Base-by-base conservation (phyloP, 2,113 vertebrate genomes). In the Chaenocephalus aceratus region DNA sequence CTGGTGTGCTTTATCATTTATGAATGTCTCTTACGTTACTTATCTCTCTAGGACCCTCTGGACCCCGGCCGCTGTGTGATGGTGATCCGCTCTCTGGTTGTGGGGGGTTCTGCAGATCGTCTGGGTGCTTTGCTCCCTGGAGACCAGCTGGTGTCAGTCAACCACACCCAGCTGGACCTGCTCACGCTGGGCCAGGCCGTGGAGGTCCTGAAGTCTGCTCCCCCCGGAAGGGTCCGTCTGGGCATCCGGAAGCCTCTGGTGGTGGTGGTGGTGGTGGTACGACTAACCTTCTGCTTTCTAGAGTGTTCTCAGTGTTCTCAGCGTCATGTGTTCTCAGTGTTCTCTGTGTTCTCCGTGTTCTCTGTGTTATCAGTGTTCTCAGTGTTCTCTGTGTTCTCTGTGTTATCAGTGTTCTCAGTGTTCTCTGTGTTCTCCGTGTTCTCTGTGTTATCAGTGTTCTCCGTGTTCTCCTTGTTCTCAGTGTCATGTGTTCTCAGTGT, bases 71-170 rank as follows among this genome's bases (percentile, higher is more conserved):
- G 95, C 48, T 97, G 96, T 36, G 97, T 98, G 90, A 97, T 98
- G 73, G 97, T 99, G 84, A 96, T 99, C 78, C 97, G 97, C 8
- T 98, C 97, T 3, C 87, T 99, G 94, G 96, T 98, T 54, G 86
- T 95, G 0, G 96, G 96, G 0, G 95, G 98, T 1, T 95, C 97
- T 1, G 98, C 97, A 0, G 97, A 99, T 77, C 90, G 69, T 13
- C 83, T 94, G 0, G 96, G 97, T 0, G 90, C 93, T 21, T 81
- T 99, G 0, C 73, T 97, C 11, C 97, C 98, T 0, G 97, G 98
- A 0, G 98, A 99, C 78, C 97, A 97, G 84, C 92, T 99, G 86
- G 94, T 97, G 21, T 98, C 96, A 0, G 97, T 99, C n/a, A 98
- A 99, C 66, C 91, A 96, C 21, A 91, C 82, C 6, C 86, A 62